Percentiles rank a stretch among this genome's conserved stretches.
phyloP scores from a whole-genome alignment of 2,113 vertebrate genomes.

The Brachypodius melanocephalos region DNA sequence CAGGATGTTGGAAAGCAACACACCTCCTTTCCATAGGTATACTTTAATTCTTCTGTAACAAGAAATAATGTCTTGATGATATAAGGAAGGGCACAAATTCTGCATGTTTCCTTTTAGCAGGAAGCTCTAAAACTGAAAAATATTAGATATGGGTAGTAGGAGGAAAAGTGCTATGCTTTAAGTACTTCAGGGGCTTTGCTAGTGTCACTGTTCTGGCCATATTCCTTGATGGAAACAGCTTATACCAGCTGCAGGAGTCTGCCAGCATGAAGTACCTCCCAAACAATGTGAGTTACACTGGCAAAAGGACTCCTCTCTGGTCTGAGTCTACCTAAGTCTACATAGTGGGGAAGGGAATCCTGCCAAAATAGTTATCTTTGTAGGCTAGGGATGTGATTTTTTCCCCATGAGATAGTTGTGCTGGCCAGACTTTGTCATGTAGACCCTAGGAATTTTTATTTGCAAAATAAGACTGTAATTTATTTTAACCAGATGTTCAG shows the following conservation, averaged over 20 bases:
- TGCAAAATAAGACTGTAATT: slow-evolving; percentile 62
- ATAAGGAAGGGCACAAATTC: background rate
- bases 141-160: background rate
- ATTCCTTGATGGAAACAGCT: background rate
- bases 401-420: slow-evolving; percentile 61
- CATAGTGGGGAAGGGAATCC: slow-evolving; percentile 21
- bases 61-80: background rate
- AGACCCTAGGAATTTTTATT: slow-evolving; percentile 61
- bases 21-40: background rate
- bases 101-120: background rate
- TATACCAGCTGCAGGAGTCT: background rate
- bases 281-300: background rate
- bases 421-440: slow-evolving; percentile 61
- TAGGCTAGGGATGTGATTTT: slow-evolving; percentile 55
- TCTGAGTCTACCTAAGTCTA: background rate
- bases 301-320: background rate
- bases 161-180: background rate
- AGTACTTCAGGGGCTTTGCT: background rate
- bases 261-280: background rate
- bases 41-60: background rate
- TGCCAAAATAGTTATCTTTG: slow-evolving; percentile 62
- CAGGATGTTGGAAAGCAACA: background rate
- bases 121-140: background rate
- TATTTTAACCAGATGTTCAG: slow-evolving; percentile 65
- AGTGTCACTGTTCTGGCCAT: background rate